Base-by-base conservation (phyloP, 2,797 vertebrate genomes). In the Artibeus lituratus region DNA sequence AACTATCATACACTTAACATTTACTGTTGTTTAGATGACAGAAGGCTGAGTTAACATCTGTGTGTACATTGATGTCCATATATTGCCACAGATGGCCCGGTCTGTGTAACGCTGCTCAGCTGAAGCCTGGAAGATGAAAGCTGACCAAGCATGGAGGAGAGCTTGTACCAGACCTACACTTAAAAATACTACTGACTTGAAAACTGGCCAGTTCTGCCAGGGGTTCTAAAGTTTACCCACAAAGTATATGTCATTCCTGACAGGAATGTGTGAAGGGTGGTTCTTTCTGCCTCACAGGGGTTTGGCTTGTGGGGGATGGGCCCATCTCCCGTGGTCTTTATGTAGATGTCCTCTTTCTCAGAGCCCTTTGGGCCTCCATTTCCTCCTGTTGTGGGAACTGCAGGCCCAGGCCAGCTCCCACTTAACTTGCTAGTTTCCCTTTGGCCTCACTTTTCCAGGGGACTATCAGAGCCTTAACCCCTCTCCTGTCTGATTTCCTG, bases 311-410 rank as follows among this genome's bases (percentile, higher is more conserved):
- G 18, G 19, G 65, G 32, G 24, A 7, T 39, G 26, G 89, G 72
- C 67, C 57, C 35, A 69, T 69, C 59, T 90, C 81, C 19, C 3
- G 78, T 86, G 57, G 65, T 42, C 85, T 69, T 35, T 67, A 0
- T 55, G 62, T 84, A 26, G 81, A 37, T 59, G 47, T n/a, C 49
- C 39, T 83, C 65, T 78, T 84, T 84, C 81, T 77, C 10, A 29
- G 53, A 26, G 87, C 72, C 70, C 81, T 32, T 19, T 42, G 87
- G 15, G 1, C 90, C 84, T 86, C 69, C 10, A 6, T 70, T 96
- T 97, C 90, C 73, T 91, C 67, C 78, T 55, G 42, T 67, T 62
- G 35, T 89, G 87, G 92, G 83, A 82, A 42, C 57, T 42, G 18
- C 70, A 59, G 73, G 72, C 78, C 70, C 3, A 1, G 32, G 49